Evolutionary conservation across 2,113 vertebrate genomes (phyloP).

Genomic region (Vulpes lagopus): DNA sequence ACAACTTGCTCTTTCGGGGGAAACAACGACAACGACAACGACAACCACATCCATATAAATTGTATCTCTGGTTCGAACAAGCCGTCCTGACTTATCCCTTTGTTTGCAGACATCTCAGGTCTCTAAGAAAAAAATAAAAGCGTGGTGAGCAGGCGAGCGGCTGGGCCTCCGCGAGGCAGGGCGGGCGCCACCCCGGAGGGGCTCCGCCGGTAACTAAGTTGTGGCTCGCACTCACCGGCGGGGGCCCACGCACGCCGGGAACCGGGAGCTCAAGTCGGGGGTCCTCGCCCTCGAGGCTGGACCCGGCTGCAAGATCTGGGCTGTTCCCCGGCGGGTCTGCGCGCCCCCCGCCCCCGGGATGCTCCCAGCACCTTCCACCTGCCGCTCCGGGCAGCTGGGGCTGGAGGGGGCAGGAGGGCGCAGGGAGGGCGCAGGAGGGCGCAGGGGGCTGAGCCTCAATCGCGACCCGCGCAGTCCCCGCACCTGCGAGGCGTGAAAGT

Average conservation of each 20-base stretch:
- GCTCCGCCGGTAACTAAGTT: neutral
- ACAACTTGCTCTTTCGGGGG: constrained; percentile 39
- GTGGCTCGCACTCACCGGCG: no score
- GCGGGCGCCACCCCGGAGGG: neutral
- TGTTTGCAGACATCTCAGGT: constrained; percentile 54
- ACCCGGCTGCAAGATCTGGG: no score
- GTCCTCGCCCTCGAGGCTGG: no score
- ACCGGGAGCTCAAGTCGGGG: no score
- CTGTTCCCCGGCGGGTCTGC: neutral
- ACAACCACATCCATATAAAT: neutral
- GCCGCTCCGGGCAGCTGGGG: constrained; percentile 63
- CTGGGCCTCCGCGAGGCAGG: neutral
- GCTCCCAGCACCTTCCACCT: constrained; percentile 56
- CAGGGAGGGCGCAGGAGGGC: no score
- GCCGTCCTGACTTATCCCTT: constrained; percentile 3
- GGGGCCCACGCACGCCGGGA: no score
- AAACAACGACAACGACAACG: neutral
- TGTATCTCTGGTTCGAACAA: constrained; percentile 7
- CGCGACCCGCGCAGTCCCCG: constrained; percentile 65
- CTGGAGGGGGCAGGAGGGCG: no score
- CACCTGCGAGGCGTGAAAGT: constrained; percentile 68
- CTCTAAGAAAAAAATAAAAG: constrained; percentile 60
- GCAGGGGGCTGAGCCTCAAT: constrained; percentile 59
- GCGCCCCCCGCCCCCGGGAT: neutral
- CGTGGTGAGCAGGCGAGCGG: neutral